phyloP scores from a whole-genome alignment of 1,140 invertebrate species.

The Mactra quadrangularis region DNA sequence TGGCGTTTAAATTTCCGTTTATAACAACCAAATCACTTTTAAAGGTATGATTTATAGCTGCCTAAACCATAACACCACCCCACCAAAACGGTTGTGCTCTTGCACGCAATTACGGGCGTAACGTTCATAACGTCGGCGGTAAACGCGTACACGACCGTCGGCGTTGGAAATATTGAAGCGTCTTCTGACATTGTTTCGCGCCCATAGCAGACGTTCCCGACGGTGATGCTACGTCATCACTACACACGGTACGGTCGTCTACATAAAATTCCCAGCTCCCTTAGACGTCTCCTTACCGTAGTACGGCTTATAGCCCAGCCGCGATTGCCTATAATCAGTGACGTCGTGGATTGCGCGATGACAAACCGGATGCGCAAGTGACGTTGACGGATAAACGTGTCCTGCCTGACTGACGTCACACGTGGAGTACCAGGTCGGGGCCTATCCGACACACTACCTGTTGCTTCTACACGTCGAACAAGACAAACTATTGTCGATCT shows the following conservation, averaged over 20 bases:
- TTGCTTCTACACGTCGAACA: background rate
- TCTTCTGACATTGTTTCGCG: background rate
- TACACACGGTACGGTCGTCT: background rate
- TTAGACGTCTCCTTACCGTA: slow-evolving; percentile 11
- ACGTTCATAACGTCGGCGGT: background rate
- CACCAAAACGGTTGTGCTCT: slow-evolving; percentile 13
- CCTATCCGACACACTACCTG: background rate
- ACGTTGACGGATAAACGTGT: background rate
- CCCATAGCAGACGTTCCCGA: background rate
- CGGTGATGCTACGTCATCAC: background rate
- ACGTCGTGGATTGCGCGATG: background rate
- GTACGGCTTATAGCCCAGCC: background rate
- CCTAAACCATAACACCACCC: slow-evolving; percentile 7
- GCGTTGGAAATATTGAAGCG: background rate
- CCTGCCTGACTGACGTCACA: slow-evolving; percentile 3
- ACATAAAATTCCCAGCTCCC: background rate
- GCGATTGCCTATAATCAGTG: background rate
- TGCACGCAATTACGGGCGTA: slow-evolving; percentile 1
- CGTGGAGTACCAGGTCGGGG: background rate
- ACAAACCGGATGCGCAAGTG: slow-evolving; percentile 1
- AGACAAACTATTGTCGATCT: background rate
- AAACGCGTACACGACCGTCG: background rate
- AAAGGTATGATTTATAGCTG: background rate
- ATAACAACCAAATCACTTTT: background rate
- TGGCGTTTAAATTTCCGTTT: slow-evolving; percentile 9